Base-by-base conservation (phyloP, 2,888 invertebrate species). In the Sipha maydis region DNA sequence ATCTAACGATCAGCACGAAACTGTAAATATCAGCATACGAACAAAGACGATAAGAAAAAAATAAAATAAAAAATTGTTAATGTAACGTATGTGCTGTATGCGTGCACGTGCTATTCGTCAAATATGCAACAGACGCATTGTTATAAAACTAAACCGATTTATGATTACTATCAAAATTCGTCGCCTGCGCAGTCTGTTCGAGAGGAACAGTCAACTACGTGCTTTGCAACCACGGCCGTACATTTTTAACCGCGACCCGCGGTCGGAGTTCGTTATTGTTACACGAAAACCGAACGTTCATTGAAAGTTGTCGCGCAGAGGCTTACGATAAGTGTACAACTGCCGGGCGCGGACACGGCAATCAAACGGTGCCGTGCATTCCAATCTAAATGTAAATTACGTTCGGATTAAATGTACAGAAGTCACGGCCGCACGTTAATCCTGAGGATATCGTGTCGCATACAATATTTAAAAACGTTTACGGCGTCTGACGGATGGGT, bases 391-490 rank as follows among this genome's bases (percentile, higher is more conserved):
- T 69, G 28, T 69, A 69, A n/a, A 69, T 69, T 25, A 7, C 61
- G 61, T 61, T 25, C 69, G 69, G 11, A 69, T 69, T 9, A n/a
- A 69, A 9, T 69, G 3, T 69, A 28, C 28, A n/a, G 28, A 25
- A 69, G 69, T 69, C 28, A 28, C 8, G 69, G 28, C 69, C 9
- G 28, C n/a, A 11, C 69, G 9, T 17, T 67, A 25, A 8, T n/a
- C 41, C 41, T n/a, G n/a, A 9, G 21, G 25, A 67, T 67, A 56
- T 56, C 56, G 4, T 34, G 56, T 56, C 4, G 21, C 3, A 8
- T n/a, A n/a, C 25, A 67, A 67, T n/a, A 67, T n/a, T n/a, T 67
- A n/a, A 67, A 67, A 67, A n/a, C n/a, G 67, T 67, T 67, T n/a
- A 67, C n/a, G n/a, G n/a, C n/a, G 67, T 67, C n/a, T 3, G n/a